These are phyloP conservation scores for Romanogobio albipinnatus DNA, from an alignment of 2,113 vertebrate genomes.

Conservation along the genomic window DNA sequence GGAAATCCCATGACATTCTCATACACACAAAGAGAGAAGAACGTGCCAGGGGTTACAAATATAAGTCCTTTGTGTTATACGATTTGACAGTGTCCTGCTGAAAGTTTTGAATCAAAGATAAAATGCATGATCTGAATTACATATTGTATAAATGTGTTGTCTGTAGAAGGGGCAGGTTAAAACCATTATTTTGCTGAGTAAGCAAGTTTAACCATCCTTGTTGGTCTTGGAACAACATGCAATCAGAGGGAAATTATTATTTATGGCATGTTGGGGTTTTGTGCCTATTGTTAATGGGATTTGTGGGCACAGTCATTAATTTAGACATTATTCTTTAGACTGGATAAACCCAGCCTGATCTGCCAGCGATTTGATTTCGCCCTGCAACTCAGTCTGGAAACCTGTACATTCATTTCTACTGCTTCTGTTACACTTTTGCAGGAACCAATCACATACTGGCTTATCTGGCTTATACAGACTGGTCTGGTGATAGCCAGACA, in stretches of 20 bases:
- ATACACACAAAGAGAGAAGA: not conserved
- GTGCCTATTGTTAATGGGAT: not conserved
- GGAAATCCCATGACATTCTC: slow-evolving; percentile 3
- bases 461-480: no score
- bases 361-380: no score
- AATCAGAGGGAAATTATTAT: no score
- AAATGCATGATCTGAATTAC: not conserved
- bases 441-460: no score
- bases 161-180: not conserved
- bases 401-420: no score
- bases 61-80: not conserved
- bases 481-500: no score
- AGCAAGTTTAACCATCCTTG: not conserved
- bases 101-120: not conserved
- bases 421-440: no score
- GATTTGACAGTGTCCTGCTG: not conserved
- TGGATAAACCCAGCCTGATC: no score
- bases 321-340: not conserved
- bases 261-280: not conserved
- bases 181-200: not conserved
- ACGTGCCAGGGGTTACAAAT: not conserved
- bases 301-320: not conserved
- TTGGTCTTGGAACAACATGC: no score
- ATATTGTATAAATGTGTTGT: not conserved
- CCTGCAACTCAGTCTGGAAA: no score